Percentiles rank a stretch among this genome's conserved stretches.
Conservation (phyloP, 2,888 invertebrate species). For the Copidosoma aretas region DNA sequence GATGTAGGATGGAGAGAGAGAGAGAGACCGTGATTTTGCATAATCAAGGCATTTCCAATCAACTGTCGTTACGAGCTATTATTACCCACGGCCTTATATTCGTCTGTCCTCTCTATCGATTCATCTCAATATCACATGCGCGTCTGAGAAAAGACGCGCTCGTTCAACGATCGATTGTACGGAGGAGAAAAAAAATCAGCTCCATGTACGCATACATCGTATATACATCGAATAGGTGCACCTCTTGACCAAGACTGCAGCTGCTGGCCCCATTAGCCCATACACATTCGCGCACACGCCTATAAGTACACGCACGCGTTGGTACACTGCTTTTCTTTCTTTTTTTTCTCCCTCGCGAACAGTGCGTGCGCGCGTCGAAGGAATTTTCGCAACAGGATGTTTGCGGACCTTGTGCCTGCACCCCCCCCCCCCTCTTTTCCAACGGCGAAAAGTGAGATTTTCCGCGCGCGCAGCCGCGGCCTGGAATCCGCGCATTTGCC, state of each 20-base stretch:
- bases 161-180: too few species aligned
- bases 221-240: too few species aligned
- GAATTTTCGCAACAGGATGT: constrained; percentile 43
- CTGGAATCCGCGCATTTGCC: neutral
- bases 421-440: neutral
- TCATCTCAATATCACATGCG: too few species aligned
- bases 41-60: neutral
- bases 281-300: neutral
- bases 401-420: constrained; percentile 33
- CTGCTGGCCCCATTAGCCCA: neutral
- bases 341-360: too few species aligned
- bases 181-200: too few species aligned
- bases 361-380: neutral
- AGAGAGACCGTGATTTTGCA: neutral
- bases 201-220: too few species aligned
- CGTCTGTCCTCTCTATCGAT: neutral
- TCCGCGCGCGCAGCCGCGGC: neutral
- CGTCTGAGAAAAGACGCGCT: too few species aligned
- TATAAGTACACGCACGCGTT: neutral
- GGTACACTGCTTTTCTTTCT: too few species aligned
- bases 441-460: neutral
- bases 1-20: neutral
- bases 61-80: neutral
- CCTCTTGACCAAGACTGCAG: too few species aligned
- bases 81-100: neutral